phyloP scores from a whole-genome alignment of 2,797 vertebrate species.

The Lateolabrax maculatus region DNA sequence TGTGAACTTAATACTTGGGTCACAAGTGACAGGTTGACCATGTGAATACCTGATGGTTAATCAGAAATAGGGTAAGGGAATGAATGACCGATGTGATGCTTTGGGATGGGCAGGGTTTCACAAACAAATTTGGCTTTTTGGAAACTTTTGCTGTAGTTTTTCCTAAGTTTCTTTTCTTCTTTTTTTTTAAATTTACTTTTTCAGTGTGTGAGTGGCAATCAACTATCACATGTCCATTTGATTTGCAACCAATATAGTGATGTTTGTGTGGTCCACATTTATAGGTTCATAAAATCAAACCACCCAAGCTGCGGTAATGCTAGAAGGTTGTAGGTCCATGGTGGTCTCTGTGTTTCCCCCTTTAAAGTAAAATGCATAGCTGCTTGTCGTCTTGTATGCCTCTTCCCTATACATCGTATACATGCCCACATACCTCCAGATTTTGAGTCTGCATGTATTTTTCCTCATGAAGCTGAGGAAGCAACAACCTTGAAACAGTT shows the following conservation, averaged over 20 bases:
- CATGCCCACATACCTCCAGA: not conserved
- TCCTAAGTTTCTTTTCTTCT: not conserved
- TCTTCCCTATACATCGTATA: not conserved
- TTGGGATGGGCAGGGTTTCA: not conserved
- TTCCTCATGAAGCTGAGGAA: not conserved
- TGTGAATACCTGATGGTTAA: not conserved
- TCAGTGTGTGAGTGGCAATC: not conserved
- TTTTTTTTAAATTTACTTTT: too few relatives aligned
- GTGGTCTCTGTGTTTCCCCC: not conserved
- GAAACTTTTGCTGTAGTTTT: too few relatives aligned
- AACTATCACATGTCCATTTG: not conserved
- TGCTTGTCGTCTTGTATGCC: not conserved
- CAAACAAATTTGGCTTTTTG: not conserved
- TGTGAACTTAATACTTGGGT: not conserved
- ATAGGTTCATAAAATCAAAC: not conserved
- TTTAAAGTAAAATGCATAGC: not conserved
- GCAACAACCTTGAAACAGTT: not conserved
- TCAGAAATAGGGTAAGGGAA: not conserved
- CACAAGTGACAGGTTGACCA: not conserved
- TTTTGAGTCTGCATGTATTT: not conserved
- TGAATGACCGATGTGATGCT: not conserved
- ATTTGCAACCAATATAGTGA: conserved; percentile 4
- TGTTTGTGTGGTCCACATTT: conserved; percentile 1
- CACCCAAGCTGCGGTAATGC: not conserved
- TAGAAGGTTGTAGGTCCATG: not conserved